Percentiles rank a stretch among this genome's conserved stretches.
Conservation (phyloP, 2,797 vertebrate genomes). For the Anguilla pacifica region DNA sequence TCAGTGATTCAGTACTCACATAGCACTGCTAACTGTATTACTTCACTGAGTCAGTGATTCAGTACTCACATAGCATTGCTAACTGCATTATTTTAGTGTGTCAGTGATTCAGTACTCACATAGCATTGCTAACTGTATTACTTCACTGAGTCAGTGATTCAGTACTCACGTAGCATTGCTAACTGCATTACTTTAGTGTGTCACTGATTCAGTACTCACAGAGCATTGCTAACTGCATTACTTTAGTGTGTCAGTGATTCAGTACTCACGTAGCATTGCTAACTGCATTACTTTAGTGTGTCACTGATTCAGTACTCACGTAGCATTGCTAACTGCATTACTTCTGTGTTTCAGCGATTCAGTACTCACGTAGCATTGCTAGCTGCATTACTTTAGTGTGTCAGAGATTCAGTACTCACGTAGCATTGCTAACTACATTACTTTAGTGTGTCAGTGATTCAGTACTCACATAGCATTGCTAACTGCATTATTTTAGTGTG, state of each 20-base stretch:
- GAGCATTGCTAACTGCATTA: not conserved
- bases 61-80: constrained; percentile 95
- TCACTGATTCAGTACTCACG: no score
- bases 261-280: no score
- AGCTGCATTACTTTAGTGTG: no score
- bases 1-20: no score
- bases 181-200: not conserved
- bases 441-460: not conserved
- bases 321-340: no score
- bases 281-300: no score
- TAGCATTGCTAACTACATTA: no score
- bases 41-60: not conserved
- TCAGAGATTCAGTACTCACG: no score
- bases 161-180: not conserved
- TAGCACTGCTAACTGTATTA: no score
- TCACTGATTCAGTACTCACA: not conserved
- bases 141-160: not conserved
- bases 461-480: constrained; percentile 95
- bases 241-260: no score
- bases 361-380: no score
- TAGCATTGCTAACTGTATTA: not conserved
- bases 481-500: not conserved
- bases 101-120: not conserved
- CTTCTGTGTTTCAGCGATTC: no score
- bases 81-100: not conserved